Conservation (phyloP, 2,888 invertebrate species). For the Epiblema foenella region DNA sequence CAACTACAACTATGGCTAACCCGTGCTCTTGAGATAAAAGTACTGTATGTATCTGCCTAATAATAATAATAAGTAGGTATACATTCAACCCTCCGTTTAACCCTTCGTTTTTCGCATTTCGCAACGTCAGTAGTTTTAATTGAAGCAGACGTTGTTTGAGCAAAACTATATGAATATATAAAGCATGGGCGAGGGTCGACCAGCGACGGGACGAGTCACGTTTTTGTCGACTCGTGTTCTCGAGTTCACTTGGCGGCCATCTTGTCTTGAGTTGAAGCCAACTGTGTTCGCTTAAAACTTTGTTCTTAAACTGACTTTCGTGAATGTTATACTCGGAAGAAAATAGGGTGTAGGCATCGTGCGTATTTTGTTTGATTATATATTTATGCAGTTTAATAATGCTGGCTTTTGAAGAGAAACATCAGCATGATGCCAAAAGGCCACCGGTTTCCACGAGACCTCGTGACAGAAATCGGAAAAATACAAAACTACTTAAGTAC, state of each 20-base stretch:
- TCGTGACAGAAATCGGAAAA: too few relatives aligned
- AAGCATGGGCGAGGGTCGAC: constrained; percentile 13
- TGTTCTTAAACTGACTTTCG: not conserved
- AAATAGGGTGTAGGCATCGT: too few relatives aligned
- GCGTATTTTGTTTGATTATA: too few relatives aligned
- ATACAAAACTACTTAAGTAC: too few relatives aligned
- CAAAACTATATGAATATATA: constrained; percentile 35
- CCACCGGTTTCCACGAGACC: too few relatives aligned
- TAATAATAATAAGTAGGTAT: not conserved
- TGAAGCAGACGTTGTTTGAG: constrained; percentile 31
- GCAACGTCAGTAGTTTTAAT: constrained; percentile 38
- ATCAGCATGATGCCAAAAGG: too few relatives aligned
- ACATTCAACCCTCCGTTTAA: not conserved
- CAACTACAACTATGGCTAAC: too few relatives aligned
- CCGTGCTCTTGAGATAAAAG: too few relatives aligned
- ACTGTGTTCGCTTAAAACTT: not conserved
- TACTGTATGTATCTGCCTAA: too few relatives aligned
- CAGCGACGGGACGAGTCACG: constrained; percentile 3
- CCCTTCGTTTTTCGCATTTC: constrained; percentile 4
- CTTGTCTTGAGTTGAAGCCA: constrained; percentile 13
- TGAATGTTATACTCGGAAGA: not conserved
- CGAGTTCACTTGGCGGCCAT: constrained; percentile 3
- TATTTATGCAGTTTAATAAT: too few relatives aligned
- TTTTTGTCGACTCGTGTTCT: constrained; percentile 14
- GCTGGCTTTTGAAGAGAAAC: too few relatives aligned